Conservation (phyloP, 2,797 vertebrate species). For the Eulemur mongoz region DNA sequence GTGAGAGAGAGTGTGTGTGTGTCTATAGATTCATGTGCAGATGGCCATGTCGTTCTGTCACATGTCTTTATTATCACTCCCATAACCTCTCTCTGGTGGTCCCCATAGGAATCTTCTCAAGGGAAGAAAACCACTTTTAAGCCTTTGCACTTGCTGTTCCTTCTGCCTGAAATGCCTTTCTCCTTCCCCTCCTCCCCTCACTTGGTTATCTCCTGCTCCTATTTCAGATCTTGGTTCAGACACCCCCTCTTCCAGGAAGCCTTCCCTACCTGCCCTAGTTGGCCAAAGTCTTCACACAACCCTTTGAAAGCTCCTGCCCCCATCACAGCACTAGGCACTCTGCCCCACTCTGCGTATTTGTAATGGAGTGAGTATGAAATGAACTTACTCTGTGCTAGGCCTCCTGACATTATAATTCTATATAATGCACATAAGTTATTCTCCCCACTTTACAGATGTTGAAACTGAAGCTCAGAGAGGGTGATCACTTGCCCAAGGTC, state of each 20-base stretch:
- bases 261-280: background rate
- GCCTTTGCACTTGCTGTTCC: background rate
- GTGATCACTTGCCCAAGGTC: background rate
- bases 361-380: background rate
- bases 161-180: background rate
- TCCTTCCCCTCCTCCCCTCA: background rate
- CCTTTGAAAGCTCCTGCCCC: background rate
- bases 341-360: background rate
- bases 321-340: background rate
- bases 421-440: background rate
- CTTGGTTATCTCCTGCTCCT: background rate
- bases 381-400: background rate
- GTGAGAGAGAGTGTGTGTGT: background rate
- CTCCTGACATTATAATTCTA: background rate
- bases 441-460: background rate
- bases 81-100: background rate
- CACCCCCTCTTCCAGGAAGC: background rate
- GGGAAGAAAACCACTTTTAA: background rate
- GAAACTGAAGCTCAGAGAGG: background rate
- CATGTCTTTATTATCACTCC: background rate
- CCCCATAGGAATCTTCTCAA: background rate
- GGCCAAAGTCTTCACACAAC: background rate
- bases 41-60: background rate
- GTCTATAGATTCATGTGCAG: background rate
- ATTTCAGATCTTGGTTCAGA: background rate